Percentiles rank a stretch among this genome's conserved stretches.
Conservation (phyloP, 2,888 invertebrate species). For the Empis stercorea region DNA sequence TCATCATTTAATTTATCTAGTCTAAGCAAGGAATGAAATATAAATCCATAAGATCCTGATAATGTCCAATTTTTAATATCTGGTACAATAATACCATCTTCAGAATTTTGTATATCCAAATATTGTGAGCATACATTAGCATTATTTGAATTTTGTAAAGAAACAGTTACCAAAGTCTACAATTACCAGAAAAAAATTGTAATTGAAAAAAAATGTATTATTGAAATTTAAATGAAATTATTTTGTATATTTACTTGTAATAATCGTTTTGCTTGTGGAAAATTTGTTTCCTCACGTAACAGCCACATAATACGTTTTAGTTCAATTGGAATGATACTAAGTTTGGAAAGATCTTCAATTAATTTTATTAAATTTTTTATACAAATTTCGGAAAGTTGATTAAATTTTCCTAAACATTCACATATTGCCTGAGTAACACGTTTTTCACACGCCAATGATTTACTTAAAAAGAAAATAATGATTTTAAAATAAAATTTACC, state of each 20-base stretch:
- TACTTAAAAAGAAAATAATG: slow-evolving; percentile 37
- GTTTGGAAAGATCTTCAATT: slow-evolving; percentile 42
- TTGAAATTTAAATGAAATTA: too few relatives aligned
- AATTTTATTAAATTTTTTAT: slow-evolving; percentile 41
- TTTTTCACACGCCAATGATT: slow-evolving; percentile 40
- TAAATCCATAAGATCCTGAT: slow-evolving; percentile 42
- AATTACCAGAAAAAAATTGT: slow-evolving; percentile 6
- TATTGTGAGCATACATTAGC: slow-evolving; percentile 38
- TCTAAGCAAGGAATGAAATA: slow-evolving; percentile 44
- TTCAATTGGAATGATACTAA: slow-evolving; percentile 43
- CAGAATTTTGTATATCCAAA: slow-evolving; percentile 37
- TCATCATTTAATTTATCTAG: slow-evolving; percentile 29
- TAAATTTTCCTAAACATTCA: slow-evolving; percentile 33
- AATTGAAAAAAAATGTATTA: not conserved
- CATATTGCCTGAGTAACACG: slow-evolving; percentile 39
- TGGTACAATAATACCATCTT: slow-evolving; percentile 42
- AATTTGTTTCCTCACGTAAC: slow-evolving; percentile 26
- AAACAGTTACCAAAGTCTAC: slow-evolving; percentile 29
- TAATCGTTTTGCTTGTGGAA: slow-evolving; percentile 28
- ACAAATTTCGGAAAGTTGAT: slow-evolving; percentile 34
- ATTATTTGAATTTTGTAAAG: slow-evolving; percentile 28
- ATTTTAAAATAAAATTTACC: slow-evolving; percentile 9
- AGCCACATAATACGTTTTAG: slow-evolving; percentile 42
- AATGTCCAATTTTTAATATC: slow-evolving; percentile 45
- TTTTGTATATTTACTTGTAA: slow-evolving; percentile 27